Evolutionary conservation across 2,888 invertebrate genomes (phyloP).

Genomic region (Nineta flava): DNA sequence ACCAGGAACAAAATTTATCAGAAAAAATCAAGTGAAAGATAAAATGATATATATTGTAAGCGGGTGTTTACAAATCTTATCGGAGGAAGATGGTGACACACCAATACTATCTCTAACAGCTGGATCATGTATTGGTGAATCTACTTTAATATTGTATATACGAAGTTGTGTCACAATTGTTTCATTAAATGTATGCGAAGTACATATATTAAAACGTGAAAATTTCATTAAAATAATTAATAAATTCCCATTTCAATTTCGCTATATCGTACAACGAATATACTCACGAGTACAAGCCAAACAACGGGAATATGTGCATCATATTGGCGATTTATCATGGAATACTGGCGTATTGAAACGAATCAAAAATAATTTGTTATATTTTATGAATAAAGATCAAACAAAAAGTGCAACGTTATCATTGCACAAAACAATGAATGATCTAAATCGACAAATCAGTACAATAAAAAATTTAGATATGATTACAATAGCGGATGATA

Average conservation of each 20-base stretch:
- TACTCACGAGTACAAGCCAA: not conserved
- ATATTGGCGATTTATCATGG: no score
- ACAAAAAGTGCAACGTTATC: no score
- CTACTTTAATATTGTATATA: constrained; percentile 24
- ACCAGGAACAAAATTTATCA: constrained; percentile 33
- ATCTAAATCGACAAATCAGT: no score
- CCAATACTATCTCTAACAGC: constrained; percentile 37
- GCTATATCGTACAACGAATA: constrained; percentile 3
- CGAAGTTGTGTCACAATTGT: constrained; percentile 13
- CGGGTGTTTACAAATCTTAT: constrained; percentile 33
- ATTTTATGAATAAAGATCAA: no score
- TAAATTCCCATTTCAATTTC: constrained; percentile 13
- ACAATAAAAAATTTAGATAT: no score
- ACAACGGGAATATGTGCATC: constrained; percentile 10
- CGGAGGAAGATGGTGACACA: constrained; percentile 37
- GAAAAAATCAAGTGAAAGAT: constrained; percentile 31
- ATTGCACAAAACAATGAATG: no score
- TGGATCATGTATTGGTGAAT: constrained; percentile 36
- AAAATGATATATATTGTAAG: constrained; percentile 34
- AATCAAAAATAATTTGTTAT: no score
- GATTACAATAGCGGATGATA: no score
- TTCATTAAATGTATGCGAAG: constrained; percentile 15
- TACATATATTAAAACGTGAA: constrained; percentile 11
- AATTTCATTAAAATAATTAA: constrained; percentile 12
- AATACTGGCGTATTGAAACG: no score